phyloP scores from a whole-genome alignment of 2,113 vertebrate genomes.

The Hippolais icterina region DNA sequence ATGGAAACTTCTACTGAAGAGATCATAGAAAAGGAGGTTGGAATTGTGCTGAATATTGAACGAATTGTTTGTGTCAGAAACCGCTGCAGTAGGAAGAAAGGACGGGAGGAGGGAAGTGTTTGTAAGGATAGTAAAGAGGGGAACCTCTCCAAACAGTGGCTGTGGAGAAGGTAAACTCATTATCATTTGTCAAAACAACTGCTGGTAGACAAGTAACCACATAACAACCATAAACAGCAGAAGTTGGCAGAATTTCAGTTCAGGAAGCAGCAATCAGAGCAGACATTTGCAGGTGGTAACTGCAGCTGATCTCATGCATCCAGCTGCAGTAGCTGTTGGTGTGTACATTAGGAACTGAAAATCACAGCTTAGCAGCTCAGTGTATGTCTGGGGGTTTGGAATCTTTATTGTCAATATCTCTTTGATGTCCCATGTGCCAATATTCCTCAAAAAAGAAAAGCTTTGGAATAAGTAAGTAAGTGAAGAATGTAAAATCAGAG shows the following conservation, averaged over 20 bases:
- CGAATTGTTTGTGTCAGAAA: neutral
- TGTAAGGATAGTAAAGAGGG: neutral
- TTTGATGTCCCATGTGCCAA: neutral
- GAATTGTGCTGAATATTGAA: neutral
- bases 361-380: neutral
- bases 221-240: neutral
- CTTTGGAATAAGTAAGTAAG: neutral
- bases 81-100: neutral
- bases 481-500: neutral
- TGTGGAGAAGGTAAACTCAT: neutral
- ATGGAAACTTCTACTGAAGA: neutral
- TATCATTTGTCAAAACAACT: neutral
- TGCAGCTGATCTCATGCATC: neutral
- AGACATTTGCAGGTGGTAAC: neutral
- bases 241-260: slow-evolving; percentile 12
- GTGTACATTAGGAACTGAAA: neutral
- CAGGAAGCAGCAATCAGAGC: slow-evolving; percentile 4
- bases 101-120: neutral
- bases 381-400: neutral
- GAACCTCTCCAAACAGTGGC: neutral
- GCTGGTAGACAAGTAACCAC: neutral
- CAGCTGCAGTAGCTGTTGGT: neutral
- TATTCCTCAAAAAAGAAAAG: neutral
- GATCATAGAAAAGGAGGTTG: neutral
- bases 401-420: neutral